A percentile compares a stretch with the other conserved stretches of the same genome.
These are phyloP conservation scores for Ibidorhyncha struthersii DNA, from an alignment of 2,113 vertebrate species.

Conservation along the genomic window DNA sequence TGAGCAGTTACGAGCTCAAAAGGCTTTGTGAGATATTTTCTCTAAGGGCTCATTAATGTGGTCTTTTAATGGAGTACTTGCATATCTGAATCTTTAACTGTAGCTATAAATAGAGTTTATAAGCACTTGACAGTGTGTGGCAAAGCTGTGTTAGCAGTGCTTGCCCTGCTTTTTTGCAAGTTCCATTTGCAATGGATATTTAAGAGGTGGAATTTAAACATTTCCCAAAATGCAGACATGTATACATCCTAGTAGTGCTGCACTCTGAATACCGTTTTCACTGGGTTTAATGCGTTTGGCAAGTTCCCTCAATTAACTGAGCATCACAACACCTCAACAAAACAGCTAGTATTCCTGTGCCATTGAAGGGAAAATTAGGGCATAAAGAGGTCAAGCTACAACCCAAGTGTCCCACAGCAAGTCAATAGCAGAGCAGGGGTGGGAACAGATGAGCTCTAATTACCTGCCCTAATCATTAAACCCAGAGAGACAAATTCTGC, in stretches of 20 bases:
- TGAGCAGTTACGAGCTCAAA: conserved; percentile 70
- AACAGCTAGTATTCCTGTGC: background rate
- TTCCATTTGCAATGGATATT: conserved; percentile 15
- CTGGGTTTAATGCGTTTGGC: background rate
- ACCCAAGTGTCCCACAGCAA: background rate
- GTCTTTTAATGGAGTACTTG: conserved; percentile 72
- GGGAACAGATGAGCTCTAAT: background rate
- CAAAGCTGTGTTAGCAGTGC: conserved; percentile 56
- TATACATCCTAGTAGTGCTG: background rate
- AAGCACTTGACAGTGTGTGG: conserved; percentile 69
- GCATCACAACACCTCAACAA: background rate
- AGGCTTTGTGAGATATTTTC: conserved; percentile 72
- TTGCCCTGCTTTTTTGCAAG: conserved; percentile 47
- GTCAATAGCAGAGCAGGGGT: background rate
- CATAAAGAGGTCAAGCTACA: background rate
- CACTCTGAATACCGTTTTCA: background rate
- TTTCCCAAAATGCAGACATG: background rate
- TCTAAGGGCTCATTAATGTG: conserved; percentile 74
- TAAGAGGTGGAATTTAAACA: background rate
- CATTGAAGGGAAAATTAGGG: background rate
- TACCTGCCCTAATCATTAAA: background rate
- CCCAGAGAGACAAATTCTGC: background rate
- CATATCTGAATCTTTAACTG: conserved; percentile 70
- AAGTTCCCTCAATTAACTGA: background rate
- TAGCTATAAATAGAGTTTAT: conserved; percentile 73